A percentile compares a stretch with the other conserved stretches of the same genome.
Evolutionary conservation across 2,797 vertebrate genomes (phyloP).

Genomic region (Acestrorhynchus altus): DNA sequence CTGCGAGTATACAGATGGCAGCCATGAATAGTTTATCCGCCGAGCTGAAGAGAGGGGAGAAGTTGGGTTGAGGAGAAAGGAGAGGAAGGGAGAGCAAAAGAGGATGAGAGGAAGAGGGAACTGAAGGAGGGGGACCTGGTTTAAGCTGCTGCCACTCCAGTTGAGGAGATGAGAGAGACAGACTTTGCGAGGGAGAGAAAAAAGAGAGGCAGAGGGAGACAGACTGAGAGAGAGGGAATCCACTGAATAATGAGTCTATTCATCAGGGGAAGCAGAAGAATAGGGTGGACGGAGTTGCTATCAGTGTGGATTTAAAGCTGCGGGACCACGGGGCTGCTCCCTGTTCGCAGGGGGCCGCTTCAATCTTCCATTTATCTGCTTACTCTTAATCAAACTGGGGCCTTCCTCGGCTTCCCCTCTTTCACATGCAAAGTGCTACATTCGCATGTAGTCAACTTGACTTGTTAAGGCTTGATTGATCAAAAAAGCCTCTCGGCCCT

Average conservation of each 20-base stretch:
- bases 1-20: not conserved
- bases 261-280: constrained; percentile 73
- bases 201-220: constrained; percentile 71
- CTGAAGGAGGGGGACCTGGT: constrained; percentile 54
- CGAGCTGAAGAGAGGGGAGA: constrained; percentile 4
- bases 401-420: constrained; percentile 68
- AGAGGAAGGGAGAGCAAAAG: constrained; percentile 24
- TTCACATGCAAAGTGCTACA: constrained; percentile 83
- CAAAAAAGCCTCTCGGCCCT: constrained; percentile 66
- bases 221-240: constrained; percentile 66
- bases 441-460: constrained; percentile 83
- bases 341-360: constrained; percentile 70
- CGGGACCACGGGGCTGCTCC: constrained; percentile 72
- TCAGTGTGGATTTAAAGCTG: constrained; percentile 79
- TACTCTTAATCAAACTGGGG: constrained; percentile 81
- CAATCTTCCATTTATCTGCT: constrained; percentile 84
- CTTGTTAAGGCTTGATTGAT: constrained; percentile 86
- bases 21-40: constrained; percentile 16
- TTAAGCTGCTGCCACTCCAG: constrained; percentile 79
- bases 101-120: constrained; percentile 6
- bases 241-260: constrained; percentile 82
- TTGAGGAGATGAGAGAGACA: constrained; percentile 79
- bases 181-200: constrained; percentile 51
- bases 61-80: not conserved
- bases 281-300: constrained; percentile 76